Percentiles rank a stretch among this genome's conserved stretches.
These are phyloP conservation scores for Lottia gigantea DNA, from an alignment of 2,888 invertebrate genomes.

Conservation along the genomic window DNA sequence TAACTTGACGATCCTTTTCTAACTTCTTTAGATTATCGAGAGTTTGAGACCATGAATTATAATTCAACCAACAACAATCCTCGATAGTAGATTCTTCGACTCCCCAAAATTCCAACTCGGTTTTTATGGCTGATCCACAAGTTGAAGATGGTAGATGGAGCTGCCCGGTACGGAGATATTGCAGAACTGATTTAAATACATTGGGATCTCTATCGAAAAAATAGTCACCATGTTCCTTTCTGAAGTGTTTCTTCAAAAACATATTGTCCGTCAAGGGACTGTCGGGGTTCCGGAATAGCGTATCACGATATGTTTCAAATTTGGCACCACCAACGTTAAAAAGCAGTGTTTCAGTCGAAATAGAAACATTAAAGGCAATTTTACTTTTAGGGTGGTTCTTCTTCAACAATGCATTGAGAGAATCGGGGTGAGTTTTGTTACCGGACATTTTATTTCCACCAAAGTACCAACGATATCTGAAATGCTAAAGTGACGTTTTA, in stretches of 20 bases:
- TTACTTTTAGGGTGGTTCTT: neutral
- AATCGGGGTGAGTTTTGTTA: no score
- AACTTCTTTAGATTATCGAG: constrained; percentile 25
- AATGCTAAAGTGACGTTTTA: no score
- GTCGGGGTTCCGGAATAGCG: constrained; percentile 25
- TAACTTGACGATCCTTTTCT: constrained; percentile 27
- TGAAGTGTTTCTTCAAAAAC: constrained; percentile 28
- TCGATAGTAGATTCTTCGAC: constrained; percentile 41
- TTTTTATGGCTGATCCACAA: constrained; percentile 30
- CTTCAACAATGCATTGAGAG: neutral
- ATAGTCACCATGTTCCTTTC: constrained; percentile 34
- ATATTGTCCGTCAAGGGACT: constrained; percentile 29
- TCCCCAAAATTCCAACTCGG: constrained; percentile 52
- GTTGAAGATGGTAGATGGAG: constrained; percentile 36
- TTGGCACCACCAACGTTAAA: constrained; percentile 28
- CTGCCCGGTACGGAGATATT: constrained; percentile 49
- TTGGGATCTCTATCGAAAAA: constrained; percentile 55
- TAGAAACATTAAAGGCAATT: neutral
- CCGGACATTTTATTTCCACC: no score
- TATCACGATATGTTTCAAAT: constrained; percentile 23
- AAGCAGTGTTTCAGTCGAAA: neutral
- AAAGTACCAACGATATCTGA: no score
- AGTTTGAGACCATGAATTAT: constrained; percentile 31
- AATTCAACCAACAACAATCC: constrained; percentile 47
- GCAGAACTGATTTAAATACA: constrained; percentile 46